phyloP scores from a whole-genome alignment of 2,113 vertebrate genomes.

The Mirounga angustirostris region DNA sequence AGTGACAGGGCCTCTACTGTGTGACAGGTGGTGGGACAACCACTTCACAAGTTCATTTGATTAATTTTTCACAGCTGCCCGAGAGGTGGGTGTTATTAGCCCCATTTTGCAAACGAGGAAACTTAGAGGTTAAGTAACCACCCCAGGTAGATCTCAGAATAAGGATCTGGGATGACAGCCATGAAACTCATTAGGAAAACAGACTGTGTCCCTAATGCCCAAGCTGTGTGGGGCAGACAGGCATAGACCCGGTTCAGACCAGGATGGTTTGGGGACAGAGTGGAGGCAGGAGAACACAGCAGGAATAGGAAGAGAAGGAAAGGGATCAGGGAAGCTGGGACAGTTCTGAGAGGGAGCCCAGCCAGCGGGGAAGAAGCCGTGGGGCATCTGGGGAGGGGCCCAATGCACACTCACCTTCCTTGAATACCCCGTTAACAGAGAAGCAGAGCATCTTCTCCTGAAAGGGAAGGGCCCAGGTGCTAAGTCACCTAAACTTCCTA shows the following conservation, averaged over 20 bases:
- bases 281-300: not conserved
- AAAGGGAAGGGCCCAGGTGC: not conserved
- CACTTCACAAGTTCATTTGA: not conserved
- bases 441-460: slow-evolving; percentile 92
- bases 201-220: not conserved
- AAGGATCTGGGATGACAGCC: not conserved
- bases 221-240: not conserved
- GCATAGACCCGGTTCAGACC: not conserved
- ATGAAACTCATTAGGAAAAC: not conserved
- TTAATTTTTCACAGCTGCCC: not conserved
- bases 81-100: not conserved
- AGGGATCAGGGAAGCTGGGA: not conserved
- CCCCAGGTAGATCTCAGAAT: not conserved
- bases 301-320: not conserved
- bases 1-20: not conserved
- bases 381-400: too few species aligned
- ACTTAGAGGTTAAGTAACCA: not conserved
- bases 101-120: not conserved
- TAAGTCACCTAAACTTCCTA: not conserved
- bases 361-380: not conserved
- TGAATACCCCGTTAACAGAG: slow-evolving; percentile 92
- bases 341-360: slow-evolving; percentile 63
- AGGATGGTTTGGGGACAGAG: not conserved
- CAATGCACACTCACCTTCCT: slow-evolving; percentile 82
- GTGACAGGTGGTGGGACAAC: not conserved